Percentiles rank a stretch among this genome's conserved stretches.
These are phyloP conservation scores for Leptopilina syphax DNA, from an alignment of 2,888 invertebrate species.

Conservation along the genomic window DNA sequence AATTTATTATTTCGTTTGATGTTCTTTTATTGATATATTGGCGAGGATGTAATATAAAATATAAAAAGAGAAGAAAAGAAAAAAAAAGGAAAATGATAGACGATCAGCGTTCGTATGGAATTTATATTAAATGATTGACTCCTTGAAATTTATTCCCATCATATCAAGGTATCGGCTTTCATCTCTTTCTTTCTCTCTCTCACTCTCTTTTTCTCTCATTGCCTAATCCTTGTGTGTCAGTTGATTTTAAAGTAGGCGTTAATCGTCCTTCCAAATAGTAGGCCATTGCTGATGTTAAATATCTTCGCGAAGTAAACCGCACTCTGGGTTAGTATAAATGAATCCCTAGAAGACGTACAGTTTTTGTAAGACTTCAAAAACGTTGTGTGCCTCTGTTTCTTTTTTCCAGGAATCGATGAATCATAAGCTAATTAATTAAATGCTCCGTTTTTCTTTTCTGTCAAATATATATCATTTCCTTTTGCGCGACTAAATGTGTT, in stretches of 20 bases:
- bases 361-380: conserved; percentile 58
- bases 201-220: not conserved
- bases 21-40: conserved; percentile 1
- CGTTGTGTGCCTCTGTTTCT: conserved; percentile 38
- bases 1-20: not conserved
- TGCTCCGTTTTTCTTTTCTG: not conserved
- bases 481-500: not conserved
- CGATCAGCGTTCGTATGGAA: not conserved
- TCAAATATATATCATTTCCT: not conserved
- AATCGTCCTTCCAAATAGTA: conserved; percentile 51
- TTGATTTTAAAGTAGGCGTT: conserved; percentile 32
- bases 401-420: conserved; percentile 12
- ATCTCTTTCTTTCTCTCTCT: not conserved
- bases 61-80: no score
- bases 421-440: conserved; percentile 13
- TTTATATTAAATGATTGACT: not conserved
- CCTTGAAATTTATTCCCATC: no score
- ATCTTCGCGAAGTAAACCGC: conserved; percentile 47
- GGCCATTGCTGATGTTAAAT: conserved; percentile 61
- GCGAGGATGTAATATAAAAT: not conserved
- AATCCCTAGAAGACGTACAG: conserved; percentile 54
- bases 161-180: conserved; percentile 19
- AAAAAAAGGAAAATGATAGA: not conserved
- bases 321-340: conserved; percentile 52
- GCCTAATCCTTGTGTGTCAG: conserved; percentile 24